Base-by-base conservation (phyloP, 2,113 vertebrate genomes). In the Trogon melanurus region DNA sequence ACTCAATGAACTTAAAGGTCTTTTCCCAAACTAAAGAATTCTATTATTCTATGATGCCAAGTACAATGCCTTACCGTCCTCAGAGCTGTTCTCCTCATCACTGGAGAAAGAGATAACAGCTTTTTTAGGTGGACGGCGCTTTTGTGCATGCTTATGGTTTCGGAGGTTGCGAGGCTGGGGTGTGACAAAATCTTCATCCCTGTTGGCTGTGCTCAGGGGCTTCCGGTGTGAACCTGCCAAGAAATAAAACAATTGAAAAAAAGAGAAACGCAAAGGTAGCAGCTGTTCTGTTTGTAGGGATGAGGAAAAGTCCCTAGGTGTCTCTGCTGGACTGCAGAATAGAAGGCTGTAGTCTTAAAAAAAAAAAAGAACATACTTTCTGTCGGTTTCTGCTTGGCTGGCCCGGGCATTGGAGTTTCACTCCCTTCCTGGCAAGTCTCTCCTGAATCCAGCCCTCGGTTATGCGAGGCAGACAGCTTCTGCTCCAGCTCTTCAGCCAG, bases 401-500 rank as follows among this genome's bases (percentile, higher is more conserved):
- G 38, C 5, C 25, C 62, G 17, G 86, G 78, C 36, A 48, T 2
- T 34, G 88, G 88, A 23, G 70, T 93, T 29, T 27, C 30, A 15
- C 19, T 78, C 0, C 25, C 60, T 36, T 81, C 85, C 69, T 93
- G 97, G 95, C 75, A 50, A 0, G 56, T 65, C 50, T 99, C 98
- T 51, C 98, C 91, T 11, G 98, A 98, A 88, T 99, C 98, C 93
- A 99, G 94, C 5, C 99, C 99, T 86, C 98, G 97, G 11, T 97
- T 99, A 96, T 98, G 99, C 83, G 98, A 98, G 2, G 98, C 98
- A 10, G 96, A 98, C 76, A 99, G 96, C 29, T 98, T 98, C 97
- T 99, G 98, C 88, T 99, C 99, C 97, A 99, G 99, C 74, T 99
- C 99, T 26, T 99, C 99, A 62, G 98, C 97, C 92, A 98, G 90